These are phyloP conservation scores for Eretmocerus hayati DNA, from an alignment of 2,888 invertebrate genomes.

Conservation along the genomic window DNA sequence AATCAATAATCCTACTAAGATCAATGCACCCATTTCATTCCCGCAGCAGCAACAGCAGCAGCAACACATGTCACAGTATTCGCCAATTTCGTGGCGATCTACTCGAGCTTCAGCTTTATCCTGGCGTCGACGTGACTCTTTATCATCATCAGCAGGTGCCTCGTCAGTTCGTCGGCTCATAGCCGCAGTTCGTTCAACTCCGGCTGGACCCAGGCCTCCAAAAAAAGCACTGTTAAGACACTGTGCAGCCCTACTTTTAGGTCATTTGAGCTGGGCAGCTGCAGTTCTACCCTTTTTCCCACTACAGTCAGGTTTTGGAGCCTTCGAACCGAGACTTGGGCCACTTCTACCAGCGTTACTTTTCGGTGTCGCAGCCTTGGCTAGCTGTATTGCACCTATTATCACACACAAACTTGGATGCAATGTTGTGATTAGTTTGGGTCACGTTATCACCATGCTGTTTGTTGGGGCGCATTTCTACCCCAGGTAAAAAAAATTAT, in stretches of 20 bases:
- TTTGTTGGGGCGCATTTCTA: slow-evolving; percentile 40
- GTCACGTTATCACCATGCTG: slow-evolving; percentile 36
- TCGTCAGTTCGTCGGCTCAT: slow-evolving; percentile 68
- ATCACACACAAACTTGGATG: slow-evolving; percentile 52
- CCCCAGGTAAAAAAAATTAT: slow-evolving; percentile 37
- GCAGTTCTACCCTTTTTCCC: slow-evolving; percentile 58
- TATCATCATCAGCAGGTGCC: slow-evolving; percentile 53
- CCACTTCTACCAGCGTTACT: slow-evolving; percentile 41
- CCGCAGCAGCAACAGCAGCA: too few species aligned
- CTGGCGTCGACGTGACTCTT: slow-evolving; percentile 50
- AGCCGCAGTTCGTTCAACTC: slow-evolving; percentile 46
- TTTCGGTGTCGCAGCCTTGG: slow-evolving; percentile 35
- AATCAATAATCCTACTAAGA: too few species aligned
- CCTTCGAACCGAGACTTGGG: slow-evolving; percentile 48
- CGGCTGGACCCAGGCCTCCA: slow-evolving; percentile 40
- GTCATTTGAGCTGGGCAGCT: slow-evolving; percentile 59
- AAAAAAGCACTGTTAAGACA: slow-evolving; percentile 40
- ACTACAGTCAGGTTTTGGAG: slow-evolving; percentile 49
- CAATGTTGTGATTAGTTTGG: slow-evolving; percentile 45
- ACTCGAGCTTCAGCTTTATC: slow-evolving; percentile 45
- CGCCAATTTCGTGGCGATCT: slow-evolving; percentile 54
- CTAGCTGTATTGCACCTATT: slow-evolving; percentile 47
- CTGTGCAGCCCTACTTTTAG: slow-evolving; percentile 45
- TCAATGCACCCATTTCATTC: too few species aligned
- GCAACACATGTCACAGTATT: slow-evolving; percentile 53